Conservation (phyloP, 2,113 vertebrate species). For the Gambusia affinis region DNA sequence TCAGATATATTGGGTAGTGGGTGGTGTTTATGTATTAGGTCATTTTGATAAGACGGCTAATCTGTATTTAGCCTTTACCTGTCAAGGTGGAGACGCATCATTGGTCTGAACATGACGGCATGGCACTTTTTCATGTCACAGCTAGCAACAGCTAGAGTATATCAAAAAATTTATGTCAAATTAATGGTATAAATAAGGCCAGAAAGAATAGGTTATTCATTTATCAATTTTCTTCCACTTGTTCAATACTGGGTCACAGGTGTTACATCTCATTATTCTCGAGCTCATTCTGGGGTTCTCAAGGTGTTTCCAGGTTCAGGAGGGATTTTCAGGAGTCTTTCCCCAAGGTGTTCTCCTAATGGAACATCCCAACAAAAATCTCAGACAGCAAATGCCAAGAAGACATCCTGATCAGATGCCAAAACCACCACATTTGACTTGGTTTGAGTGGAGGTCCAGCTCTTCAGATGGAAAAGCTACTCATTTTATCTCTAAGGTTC, state of each 20-base stretch:
- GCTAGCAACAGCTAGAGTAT: not conserved
- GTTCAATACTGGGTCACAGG: not conserved
- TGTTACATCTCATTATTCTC: too few species aligned
- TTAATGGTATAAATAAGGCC: not conserved
- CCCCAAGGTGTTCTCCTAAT: too few species aligned
- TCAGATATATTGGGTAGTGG: slow-evolving; percentile 54
- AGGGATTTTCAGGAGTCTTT: too few species aligned
- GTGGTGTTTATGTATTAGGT: slow-evolving; percentile 45
- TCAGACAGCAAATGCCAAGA: too few species aligned
- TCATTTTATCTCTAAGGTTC: not conserved
- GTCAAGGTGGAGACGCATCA: slow-evolving; percentile 61
- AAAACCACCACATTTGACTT: not conserved
- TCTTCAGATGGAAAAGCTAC: not conserved
- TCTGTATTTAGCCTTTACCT: slow-evolving; percentile 78
- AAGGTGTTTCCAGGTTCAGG: too few species aligned
- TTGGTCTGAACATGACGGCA: slow-evolving; percentile 41
- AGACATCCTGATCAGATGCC: not conserved
- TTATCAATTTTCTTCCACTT: not conserved
- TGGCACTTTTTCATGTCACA: slow-evolving; percentile 25
- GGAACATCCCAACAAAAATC: too few species aligned
- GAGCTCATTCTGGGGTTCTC: too few species aligned
- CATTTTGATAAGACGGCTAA: slow-evolving; percentile 70
- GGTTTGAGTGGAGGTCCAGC: too few species aligned
- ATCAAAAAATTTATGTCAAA: not conserved
- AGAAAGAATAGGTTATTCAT: not conserved